Percentiles rank a stretch among this genome's conserved stretches.
Evolutionary conservation across 1,140 invertebrate genomes (phyloP).

Genomic region (Orius insidiosus): DNA sequence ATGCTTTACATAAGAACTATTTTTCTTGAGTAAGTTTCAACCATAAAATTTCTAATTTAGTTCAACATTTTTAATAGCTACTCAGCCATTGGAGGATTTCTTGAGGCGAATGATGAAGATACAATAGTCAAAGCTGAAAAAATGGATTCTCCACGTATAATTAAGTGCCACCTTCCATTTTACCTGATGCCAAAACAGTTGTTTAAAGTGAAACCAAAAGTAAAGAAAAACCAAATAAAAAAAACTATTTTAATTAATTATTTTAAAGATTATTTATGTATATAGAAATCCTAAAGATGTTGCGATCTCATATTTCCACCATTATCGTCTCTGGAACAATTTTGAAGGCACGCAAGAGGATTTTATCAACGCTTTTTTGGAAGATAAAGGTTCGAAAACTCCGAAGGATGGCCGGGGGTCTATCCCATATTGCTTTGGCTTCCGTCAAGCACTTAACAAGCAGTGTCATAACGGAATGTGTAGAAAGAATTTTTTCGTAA

Average conservation of each 20-base stretch:
- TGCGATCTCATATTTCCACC: conserved; percentile 39
- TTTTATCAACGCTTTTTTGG: conserved; percentile 29
- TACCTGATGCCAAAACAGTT: conserved; percentile 49
- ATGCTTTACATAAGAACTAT: conserved; percentile 31
- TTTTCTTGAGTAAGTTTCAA: conserved; percentile 34
- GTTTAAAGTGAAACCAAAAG: conserved; percentile 52
- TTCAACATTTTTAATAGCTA: not conserved
- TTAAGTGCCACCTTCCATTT: conserved; percentile 63
- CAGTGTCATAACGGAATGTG: too few species aligned
- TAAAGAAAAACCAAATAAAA: conserved; percentile 21
- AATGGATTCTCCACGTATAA: conserved; percentile 46
- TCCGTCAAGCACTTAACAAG: too few species aligned
- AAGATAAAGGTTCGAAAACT: conserved; percentile 24
- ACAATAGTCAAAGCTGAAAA: conserved; percentile 49
- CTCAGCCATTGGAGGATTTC: conserved; percentile 2
- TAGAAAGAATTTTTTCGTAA: too few species aligned
- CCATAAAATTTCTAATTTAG: not conserved
- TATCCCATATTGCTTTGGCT: too few species aligned
- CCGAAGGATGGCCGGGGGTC: too few species aligned
- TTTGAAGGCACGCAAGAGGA: conserved; percentile 28
- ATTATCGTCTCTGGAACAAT: conserved; percentile 26
- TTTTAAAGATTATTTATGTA: conserved; percentile 38
- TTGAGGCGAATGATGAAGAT: conserved; percentile 22
- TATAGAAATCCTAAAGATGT: conserved; percentile 43
- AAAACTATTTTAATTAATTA: not conserved